Evolutionary conservation across 2,113 vertebrate genomes (phyloP).

Genomic region (Lethenteron camtschaticum): DNA sequence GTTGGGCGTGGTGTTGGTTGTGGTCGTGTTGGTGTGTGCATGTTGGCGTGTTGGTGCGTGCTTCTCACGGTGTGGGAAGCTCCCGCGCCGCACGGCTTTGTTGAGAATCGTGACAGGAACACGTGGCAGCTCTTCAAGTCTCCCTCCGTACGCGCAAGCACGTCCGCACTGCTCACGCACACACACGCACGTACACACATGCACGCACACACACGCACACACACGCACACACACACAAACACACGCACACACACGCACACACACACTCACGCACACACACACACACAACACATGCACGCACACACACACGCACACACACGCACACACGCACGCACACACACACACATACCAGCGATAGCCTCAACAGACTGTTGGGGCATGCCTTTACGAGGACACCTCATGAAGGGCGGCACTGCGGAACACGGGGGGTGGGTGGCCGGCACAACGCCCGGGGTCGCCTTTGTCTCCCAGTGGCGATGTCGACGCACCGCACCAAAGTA

Average conservation of each 20-base stretch:
- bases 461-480: no score
- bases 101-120: slow-evolving; percentile 94
- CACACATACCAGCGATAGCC: not conserved
- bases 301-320: not conserved
- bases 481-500: no score
- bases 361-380: no score
- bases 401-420: no score
- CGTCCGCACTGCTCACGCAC: slow-evolving; percentile 24
- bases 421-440: no score
- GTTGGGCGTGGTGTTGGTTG: no score
- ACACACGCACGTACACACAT: not conserved
- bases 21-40: no score
- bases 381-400: no score
- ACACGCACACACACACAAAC: not conserved
- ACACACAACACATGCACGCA: not conserved
- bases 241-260: not conserved
- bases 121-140: slow-evolving; percentile 98
- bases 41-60: no score
- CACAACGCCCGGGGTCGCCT: no score
- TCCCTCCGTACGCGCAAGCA: slow-evolving; percentile 92
- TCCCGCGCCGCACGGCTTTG: slow-evolving; percentile 84
- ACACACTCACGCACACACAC: not conserved
- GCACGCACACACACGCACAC: not conserved
- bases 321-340: not conserved
- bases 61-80: slow-evolving; percentile 82